Evolutionary conservation across 1,140 invertebrate genomes (phyloP).

Genomic region (Drosophila sp.): DNA sequence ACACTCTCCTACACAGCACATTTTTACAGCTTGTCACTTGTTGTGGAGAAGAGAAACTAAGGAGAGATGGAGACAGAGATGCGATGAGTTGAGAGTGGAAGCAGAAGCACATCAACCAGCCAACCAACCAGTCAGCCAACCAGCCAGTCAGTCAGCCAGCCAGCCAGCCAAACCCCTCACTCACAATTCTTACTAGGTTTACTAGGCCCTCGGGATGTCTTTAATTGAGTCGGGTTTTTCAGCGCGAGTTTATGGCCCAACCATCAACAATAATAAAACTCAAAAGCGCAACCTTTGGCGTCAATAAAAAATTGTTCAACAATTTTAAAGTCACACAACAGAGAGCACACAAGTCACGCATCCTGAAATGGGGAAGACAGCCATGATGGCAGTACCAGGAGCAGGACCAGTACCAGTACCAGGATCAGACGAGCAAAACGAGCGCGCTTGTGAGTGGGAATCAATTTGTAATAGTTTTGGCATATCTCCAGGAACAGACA

Average conservation of each 20-base stretch:
- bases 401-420: neutral
- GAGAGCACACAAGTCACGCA: constrained; percentile 11
- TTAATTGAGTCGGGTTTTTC: constrained; percentile 71
- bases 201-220: constrained; percentile 75
- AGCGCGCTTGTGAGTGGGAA: constrained; percentile 47
- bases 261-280: constrained; percentile 66
- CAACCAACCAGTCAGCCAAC: constrained; percentile 9
- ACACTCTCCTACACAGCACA: constrained; percentile 70
- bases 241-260: constrained; percentile 57
- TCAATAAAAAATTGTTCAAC: constrained; percentile 66
- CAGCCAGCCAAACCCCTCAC: neutral
- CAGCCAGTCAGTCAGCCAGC: constrained; percentile 3
- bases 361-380: constrained; percentile 7
- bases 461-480: constrained; percentile 79
- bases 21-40: constrained; percentile 79
- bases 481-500: constrained; percentile 63
- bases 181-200: constrained; percentile 67
- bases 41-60: constrained; percentile 31
- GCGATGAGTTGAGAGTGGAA: neutral
- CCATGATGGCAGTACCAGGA: neutral
- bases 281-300: constrained; percentile 71
- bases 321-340: constrained; percentile 32
- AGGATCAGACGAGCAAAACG: neutral
- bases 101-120: neutral
- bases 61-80: neutral